phyloP scores from a whole-genome alignment of 2,797 vertebrate genomes.

The Mastacembelus armatus region DNA sequence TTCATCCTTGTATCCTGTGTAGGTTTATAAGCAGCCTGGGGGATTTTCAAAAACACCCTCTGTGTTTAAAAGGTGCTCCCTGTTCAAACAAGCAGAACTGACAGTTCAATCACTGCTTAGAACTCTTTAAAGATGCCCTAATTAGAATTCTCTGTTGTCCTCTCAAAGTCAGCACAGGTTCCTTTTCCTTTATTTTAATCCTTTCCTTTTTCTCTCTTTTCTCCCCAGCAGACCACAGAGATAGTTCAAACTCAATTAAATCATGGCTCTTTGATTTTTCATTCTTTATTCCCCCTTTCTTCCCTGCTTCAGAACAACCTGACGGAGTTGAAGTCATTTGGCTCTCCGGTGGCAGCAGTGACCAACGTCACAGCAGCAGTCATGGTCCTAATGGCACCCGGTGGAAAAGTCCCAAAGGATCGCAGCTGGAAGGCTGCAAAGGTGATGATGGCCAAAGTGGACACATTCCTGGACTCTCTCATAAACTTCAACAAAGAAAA shows the following conservation, averaged over 20 bases:
- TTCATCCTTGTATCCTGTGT: slow-evolving; percentile 58
- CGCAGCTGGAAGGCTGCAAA: slow-evolving; percentile 96
- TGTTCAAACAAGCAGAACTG: slow-evolving; percentile 77
- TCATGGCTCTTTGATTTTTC: slow-evolving; percentile 34
- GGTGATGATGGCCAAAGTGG: slow-evolving; percentile 92
- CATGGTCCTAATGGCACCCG: slow-evolving; percentile 90
- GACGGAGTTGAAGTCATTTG: slow-evolving; percentile 95
- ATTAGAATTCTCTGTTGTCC: slow-evolving; percentile 77
- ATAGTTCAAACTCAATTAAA: slow-evolving; percentile 67
- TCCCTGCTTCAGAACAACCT: slow-evolving; percentile 88
- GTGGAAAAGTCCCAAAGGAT: slow-evolving; percentile 91
- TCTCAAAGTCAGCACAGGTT: slow-evolving; percentile 73
- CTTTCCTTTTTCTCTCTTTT: slow-evolving; percentile 18
- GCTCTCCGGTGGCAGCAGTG: slow-evolving; percentile 89
- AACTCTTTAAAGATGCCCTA: slow-evolving; percentile 73
- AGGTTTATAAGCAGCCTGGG: slow-evolving; percentile 62
- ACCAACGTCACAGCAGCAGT: slow-evolving; percentile 94
- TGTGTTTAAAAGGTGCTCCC: slow-evolving; percentile 74
- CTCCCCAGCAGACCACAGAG: slow-evolving; percentile 46
- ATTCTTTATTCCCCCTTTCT: slow-evolving; percentile 24
- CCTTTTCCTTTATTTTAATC: slow-evolving; percentile 55
- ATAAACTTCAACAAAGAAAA: slow-evolving; percentile 94
- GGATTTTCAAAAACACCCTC: slow-evolving; percentile 67
- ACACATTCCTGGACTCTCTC: slow-evolving; percentile 91
- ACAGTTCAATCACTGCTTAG: slow-evolving; percentile 73